These are phyloP conservation scores for Ceyx cyanopectus DNA, from an alignment of 2,113 vertebrate genomes.

Conservation along the genomic window DNA sequence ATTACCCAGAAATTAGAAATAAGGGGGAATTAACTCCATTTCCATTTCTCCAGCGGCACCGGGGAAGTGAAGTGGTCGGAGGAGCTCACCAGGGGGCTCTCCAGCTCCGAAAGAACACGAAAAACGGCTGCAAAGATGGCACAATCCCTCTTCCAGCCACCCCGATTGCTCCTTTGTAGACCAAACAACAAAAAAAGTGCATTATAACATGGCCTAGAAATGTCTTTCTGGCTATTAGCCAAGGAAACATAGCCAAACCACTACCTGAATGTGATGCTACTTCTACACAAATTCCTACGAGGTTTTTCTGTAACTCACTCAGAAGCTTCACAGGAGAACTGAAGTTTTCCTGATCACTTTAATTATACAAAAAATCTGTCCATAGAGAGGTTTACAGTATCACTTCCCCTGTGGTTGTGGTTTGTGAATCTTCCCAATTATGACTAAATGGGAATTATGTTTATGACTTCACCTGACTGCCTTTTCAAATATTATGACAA, in stretches of 20 bases:
- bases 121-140: fast-evolving
- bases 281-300: not conserved
- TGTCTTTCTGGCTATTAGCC: fast-evolving
- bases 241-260: not conserved
- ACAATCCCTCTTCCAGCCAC: fast-evolving
- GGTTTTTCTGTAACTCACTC: not conserved
- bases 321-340: not conserved
- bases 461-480: too few species aligned
- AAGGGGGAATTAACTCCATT: fast-evolving
- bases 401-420: not conserved
- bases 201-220: not conserved
- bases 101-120: not conserved
- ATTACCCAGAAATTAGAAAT: not conserved
- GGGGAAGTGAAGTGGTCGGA: not conserved
- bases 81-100: not conserved
- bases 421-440: not conserved
- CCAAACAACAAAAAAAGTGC: fast-evolving
- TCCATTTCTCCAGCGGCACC: too few species aligned
- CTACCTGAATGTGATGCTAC: fast-evolving
- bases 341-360: not conserved
- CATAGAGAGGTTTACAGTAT: not conserved
- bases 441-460: too few species aligned
- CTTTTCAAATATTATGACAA: too few species aligned
- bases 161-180: fast-evolving
- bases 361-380: not conserved